phyloP scores from a whole-genome alignment of 2,888 invertebrate species.

The Chirona hameri region DNA sequence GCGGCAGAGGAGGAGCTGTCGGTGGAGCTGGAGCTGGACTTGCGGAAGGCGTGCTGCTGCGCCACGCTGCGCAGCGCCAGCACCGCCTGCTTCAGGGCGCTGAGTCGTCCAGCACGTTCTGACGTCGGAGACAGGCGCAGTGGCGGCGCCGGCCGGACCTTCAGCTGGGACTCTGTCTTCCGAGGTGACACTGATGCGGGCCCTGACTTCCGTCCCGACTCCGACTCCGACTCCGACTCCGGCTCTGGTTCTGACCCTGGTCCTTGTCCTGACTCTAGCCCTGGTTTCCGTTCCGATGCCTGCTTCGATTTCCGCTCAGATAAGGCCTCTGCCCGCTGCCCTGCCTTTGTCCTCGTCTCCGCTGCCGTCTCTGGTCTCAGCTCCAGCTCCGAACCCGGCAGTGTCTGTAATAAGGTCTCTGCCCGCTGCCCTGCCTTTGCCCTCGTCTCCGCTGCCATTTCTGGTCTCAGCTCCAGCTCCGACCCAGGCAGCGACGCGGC shows the following conservation, averaged over 20 bases:
- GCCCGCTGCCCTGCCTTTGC: no score
- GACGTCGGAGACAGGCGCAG: background rate
- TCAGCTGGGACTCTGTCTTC: background rate
- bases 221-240: background rate
- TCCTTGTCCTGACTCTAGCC: no score
- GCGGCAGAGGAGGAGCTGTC: conserved; percentile 1
- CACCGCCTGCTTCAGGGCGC: background rate
- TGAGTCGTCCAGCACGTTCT: background rate
- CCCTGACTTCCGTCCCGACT: background rate
- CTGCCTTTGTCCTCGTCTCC: no score
- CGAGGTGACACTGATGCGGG: background rate
- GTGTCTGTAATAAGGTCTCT: background rate
- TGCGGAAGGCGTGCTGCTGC: background rate
- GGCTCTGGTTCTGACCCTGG: background rate
- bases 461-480: background rate
- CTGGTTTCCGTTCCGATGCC: background rate
- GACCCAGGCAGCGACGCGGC: no score
- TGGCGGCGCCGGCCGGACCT: background rate
- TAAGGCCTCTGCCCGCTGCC: no score
- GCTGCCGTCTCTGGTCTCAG: background rate
- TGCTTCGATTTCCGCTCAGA: no score
- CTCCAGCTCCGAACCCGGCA: background rate
- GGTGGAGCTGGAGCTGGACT: conserved; percentile 5
- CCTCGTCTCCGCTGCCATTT: background rate
- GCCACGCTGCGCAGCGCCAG: conserved; percentile 7